Conservation (phyloP, 2,888 invertebrate species). For the Lissocephala sabroskyi region DNA sequence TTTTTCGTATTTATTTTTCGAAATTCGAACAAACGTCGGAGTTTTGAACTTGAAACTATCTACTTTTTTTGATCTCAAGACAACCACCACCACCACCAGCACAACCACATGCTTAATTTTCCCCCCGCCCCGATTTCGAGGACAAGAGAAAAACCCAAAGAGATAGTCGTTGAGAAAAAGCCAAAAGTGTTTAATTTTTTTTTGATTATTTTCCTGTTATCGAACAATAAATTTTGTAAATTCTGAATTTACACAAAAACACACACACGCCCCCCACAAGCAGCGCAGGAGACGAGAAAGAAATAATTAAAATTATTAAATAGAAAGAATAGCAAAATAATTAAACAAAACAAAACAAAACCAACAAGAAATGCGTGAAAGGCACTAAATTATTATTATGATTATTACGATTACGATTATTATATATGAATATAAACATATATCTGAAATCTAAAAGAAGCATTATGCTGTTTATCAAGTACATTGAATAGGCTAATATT, state of each 20-base stretch:
- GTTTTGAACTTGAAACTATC: conserved; percentile 65
- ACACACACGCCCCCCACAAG: conserved; percentile 6
- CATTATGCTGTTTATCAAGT: conserved; percentile 44
- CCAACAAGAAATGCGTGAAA: conserved; percentile 43
- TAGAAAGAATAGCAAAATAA: conserved; percentile 47
- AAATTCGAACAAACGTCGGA: conserved; percentile 8
- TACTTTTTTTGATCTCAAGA: conserved; percentile 67
- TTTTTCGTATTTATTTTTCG: conserved; percentile 6
- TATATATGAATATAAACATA: conserved; percentile 22
- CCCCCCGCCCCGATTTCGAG: no score
- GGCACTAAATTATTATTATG: conserved; percentile 61
- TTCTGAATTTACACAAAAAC: conserved; percentile 55
- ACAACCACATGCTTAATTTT: conserved; percentile 21
- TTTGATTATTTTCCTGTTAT: conserved; percentile 2
- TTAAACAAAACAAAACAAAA: no score
- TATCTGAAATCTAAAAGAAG: no score
- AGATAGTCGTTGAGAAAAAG: conserved; percentile 23
- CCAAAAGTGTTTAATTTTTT: conserved; percentile 7
- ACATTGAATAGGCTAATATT: conserved; percentile 33
- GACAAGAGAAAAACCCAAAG: conserved; percentile 15
- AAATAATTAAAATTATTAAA: conserved; percentile 21
- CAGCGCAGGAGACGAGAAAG: background rate
- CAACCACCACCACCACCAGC: conserved; percentile 27
- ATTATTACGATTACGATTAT: conserved; percentile 11
- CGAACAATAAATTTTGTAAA: conserved; percentile 56